phyloP scores from a whole-genome alignment of 2,888 invertebrate species.

The Limenitis camilla region DNA sequence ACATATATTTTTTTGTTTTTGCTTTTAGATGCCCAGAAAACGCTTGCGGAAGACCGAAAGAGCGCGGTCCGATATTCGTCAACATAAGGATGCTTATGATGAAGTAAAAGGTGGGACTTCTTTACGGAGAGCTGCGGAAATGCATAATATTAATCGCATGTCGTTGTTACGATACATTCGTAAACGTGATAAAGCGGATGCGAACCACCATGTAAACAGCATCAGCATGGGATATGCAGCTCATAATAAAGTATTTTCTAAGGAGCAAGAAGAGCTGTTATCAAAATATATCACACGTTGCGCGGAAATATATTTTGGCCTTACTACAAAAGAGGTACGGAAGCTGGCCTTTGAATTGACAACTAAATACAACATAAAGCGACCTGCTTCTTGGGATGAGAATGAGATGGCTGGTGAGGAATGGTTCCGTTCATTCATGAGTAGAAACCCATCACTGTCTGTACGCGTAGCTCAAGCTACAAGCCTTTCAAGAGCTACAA shows the following conservation, averaged over 20 bases:
- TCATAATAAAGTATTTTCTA: background rate
- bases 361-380: background rate
- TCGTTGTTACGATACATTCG: too few relatives aligned
- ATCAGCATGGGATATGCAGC: too few relatives aligned
- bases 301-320: background rate
- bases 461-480: slow-evolving; percentile 29
- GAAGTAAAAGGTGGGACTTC: background rate
- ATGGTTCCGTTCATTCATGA: slow-evolving; percentile 28
- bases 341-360: background rate
- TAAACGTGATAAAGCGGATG: too few relatives aligned
- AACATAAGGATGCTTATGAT: background rate
- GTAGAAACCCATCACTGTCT: slow-evolving; percentile 25
- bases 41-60: background rate
- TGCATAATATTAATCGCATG: too few relatives aligned
- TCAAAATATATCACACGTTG: background rate
- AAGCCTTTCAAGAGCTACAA: slow-evolving; percentile 27
- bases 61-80: too few relatives aligned
- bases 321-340: background rate
- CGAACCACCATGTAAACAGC: too few relatives aligned
- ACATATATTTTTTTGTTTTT: slow-evolving; percentile 23
- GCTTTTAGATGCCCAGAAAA: slow-evolving; percentile 1
- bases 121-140: background rate
- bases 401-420: slow-evolving; percentile 26
- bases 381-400: slow-evolving; percentile 24
- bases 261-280: background rate